Base-by-base conservation (phyloP, 2,888 invertebrate genomes). In the Slavum lentiscoides region DNA sequence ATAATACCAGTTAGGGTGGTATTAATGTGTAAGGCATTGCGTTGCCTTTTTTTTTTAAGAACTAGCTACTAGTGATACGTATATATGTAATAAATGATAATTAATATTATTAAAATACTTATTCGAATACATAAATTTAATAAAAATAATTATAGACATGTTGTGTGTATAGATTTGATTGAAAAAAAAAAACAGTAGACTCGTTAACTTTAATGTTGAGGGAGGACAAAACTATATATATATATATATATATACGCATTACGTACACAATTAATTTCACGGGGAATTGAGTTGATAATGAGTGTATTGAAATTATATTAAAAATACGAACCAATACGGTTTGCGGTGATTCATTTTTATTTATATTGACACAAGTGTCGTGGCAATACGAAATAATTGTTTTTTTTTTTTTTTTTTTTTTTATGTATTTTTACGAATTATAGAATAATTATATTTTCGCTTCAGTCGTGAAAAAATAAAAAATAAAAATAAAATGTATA, bases 321-420 rank as follows among this genome's bases (percentile, higher is more conserved):
- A 11, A 53, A 9, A 21, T 21, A 61, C 13, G 13, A 21, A 23
- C 23, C 2, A 23, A 61, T 23, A 21, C 9, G 61, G 61, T 23
- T 23, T 13, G 61, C 4, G 3, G 23, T 61, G 3, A 23, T 61
- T 21, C 3, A 61, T 61, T 13, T 61, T 23, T 21, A 59, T 59
- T 15, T 68, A 23, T 49, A 23, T 68, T 68, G 49, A 68, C 19
- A 68, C 53, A 68, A 53, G 30, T 68, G 15, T 68, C 53, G 8
- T 39, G 43, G 2, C 5, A 15, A 23, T 68, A 30, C 53, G 23
- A 43, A 19, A 23, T 15, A 67, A 43, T 68, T 23, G 13, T 61
- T 61, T 23, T 30, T 30, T 30, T 30, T 30, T n/a, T n/a, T 53
- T 53, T 17, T 68, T 53, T 17, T 7, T 0, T 37, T 62, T 23